Evolutionary conservation across 2,888 invertebrate species (phyloP).

Genomic region (Drosophila buzzatii): DNA sequence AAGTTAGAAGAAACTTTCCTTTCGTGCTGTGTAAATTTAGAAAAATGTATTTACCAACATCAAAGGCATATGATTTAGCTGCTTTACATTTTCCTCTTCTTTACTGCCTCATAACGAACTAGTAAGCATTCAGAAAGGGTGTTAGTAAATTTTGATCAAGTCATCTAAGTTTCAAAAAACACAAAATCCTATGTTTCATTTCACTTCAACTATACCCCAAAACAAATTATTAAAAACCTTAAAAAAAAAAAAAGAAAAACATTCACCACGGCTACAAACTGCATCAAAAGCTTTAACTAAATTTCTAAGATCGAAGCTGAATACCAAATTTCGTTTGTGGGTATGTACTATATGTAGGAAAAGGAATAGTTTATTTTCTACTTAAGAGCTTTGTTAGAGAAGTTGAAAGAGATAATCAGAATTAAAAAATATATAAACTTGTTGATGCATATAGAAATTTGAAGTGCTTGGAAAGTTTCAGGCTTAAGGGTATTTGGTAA

Average conservation of each 20-base stretch:
- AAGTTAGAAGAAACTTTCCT: background rate
- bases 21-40: background rate
- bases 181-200: background rate
- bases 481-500: too few relatives aligned
- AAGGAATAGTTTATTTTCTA: too few relatives aligned
- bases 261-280: background rate
- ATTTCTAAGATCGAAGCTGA: background rate
- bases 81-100: background rate
- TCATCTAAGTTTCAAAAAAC: background rate
- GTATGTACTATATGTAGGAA: background rate
- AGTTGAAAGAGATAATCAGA: too few relatives aligned
- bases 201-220: background rate
- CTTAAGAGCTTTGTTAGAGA: too few relatives aligned
- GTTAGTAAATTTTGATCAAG: background rate
- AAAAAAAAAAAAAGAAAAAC: background rate
- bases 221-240: background rate
- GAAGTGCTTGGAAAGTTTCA: too few relatives aligned
- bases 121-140: background rate
- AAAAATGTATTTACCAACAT: background rate
- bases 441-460: too few relatives aligned
- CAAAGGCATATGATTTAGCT: background rate
- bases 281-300: background rate
- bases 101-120: too few relatives aligned
- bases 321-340: background rate
- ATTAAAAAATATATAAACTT: too few relatives aligned